Percentiles rank a stretch among this genome's conserved stretches.
These are phyloP conservation scores for Mobula hypostoma DNA, from an alignment of 2,113 vertebrate genomes.

Conservation along the genomic window DNA sequence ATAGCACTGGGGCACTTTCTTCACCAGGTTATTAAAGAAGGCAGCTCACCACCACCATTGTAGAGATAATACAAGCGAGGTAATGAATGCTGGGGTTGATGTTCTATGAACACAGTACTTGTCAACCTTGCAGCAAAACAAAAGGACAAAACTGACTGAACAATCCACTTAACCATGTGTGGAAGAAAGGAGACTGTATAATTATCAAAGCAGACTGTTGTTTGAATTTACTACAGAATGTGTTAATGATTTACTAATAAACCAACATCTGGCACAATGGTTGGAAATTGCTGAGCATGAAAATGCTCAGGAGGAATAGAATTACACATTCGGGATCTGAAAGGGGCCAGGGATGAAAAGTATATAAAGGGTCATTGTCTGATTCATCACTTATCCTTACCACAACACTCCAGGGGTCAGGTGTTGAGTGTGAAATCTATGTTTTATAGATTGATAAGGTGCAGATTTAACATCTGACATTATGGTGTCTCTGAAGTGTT, in stretches of 20 bases:
- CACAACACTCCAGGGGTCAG: background rate
- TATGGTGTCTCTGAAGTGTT: background rate
- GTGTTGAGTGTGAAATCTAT: background rate
- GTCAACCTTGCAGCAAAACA: background rate
- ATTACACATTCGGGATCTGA: background rate
- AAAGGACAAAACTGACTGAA: background rate
- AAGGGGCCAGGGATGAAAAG: background rate
- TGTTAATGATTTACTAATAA: constrained; percentile 7
- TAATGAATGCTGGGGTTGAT: too few relatives aligned
- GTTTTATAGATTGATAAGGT: background rate
- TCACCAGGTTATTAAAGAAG: too few relatives aligned
- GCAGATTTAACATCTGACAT: background rate
- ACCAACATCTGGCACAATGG: background rate
- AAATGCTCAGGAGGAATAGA: background rate
- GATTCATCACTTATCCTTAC: background rate
- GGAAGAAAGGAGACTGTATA: background rate
- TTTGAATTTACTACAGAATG: constrained; percentile 1
- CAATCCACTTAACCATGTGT: background rate
- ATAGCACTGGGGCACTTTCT: too few relatives aligned
- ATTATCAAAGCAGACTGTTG: background rate
- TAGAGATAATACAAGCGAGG: too few relatives aligned
- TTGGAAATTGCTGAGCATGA: background rate
- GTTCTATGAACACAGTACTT: background rate
- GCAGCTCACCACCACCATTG: too few relatives aligned
- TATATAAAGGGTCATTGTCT: background rate